Percentiles rank a stretch among this genome's conserved stretches.
Evolutionary conservation across 2,113 vertebrate genomes (phyloP).

Genomic region (Athene noctua): DNA sequence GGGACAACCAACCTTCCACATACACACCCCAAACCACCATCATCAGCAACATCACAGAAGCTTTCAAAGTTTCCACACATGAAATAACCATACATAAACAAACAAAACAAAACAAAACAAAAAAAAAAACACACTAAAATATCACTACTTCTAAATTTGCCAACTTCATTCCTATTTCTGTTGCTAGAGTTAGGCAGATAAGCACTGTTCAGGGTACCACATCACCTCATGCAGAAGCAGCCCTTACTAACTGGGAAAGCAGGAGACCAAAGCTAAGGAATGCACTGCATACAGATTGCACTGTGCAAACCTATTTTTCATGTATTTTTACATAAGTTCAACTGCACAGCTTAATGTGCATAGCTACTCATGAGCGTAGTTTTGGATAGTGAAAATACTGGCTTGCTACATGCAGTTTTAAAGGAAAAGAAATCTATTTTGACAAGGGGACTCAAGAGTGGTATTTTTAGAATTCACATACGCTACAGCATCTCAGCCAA

Average conservation of each 20-base stretch:
- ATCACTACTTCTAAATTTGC: neutral
- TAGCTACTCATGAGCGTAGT: accelerated
- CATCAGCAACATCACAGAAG: neutral
- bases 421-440: conserved; percentile 7
- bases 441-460: neutral
- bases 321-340: neutral
- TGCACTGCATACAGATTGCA: neutral
- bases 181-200: neutral
- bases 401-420: neutral
- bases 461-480: conserved; percentile 57
- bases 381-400: neutral
- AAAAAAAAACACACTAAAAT: neutral
- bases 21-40: neutral
- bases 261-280: neutral
- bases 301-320: neutral
- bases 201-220: neutral
- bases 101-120: too few relatives aligned
- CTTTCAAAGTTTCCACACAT: neutral
- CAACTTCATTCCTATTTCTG: neutral
- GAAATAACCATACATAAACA: neutral
- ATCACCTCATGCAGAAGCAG: accelerated
- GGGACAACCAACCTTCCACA: neutral
- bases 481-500: neutral
- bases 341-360: neutral
- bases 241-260: neutral